Conservation (phyloP, 2,888 invertebrate species). For the Apantesis nais region DNA sequence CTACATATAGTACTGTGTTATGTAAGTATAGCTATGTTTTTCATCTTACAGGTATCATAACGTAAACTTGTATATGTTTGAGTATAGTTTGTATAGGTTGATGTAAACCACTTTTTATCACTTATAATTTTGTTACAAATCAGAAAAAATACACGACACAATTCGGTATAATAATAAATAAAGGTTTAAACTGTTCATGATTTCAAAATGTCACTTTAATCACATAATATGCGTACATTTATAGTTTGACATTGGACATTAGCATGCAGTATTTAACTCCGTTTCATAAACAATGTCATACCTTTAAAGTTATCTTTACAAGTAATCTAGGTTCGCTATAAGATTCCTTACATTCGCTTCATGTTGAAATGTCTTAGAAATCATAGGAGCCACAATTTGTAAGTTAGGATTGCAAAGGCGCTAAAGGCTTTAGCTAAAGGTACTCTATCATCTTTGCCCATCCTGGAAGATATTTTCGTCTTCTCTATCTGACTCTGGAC, state of each 20-base stretch:
- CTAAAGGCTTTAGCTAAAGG: no score
- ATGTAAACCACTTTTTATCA: not conserved
- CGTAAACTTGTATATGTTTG: conserved; percentile 10
- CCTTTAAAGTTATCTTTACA: no score
- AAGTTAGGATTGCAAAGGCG: no score
- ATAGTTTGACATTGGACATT: not conserved
- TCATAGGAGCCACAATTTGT: no score
- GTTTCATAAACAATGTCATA: not conserved
- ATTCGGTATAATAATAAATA: not conserved
- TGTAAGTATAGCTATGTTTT: conserved; percentile 22
- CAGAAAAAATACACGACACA: not conserved
- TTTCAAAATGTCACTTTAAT: not conserved
- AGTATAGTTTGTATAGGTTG: not conserved
- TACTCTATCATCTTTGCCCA: no score
- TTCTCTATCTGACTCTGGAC: no score
- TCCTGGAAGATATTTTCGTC: no score
- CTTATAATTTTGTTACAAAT: not conserved
- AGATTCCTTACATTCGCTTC: no score
- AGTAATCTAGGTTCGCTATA: no score
- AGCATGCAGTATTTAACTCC: no score
- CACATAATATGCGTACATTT: not conserved
- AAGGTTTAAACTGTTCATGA: not conserved
- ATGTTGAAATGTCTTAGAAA: no score
- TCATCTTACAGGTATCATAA: conserved; percentile 26
- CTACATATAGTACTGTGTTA: conserved; percentile 59